A percentile compares a stretch with the other conserved stretches of the same genome.
These are phyloP conservation scores for Pocota personata DNA, from an alignment of 2,888 invertebrate genomes.

Conservation along the genomic window DNA sequence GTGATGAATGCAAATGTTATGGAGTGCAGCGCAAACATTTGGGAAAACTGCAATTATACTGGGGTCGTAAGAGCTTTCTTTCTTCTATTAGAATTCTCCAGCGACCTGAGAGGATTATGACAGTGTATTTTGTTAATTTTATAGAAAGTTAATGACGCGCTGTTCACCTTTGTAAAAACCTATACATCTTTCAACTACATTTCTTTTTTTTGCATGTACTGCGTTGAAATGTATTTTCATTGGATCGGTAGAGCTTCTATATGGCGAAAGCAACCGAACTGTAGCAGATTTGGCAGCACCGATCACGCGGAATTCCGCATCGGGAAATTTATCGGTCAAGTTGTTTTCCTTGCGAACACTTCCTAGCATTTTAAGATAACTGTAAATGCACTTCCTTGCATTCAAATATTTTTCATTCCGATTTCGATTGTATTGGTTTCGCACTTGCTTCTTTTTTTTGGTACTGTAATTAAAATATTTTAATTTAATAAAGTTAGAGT, in stretches of 20 bases:
- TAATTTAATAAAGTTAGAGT: no score
- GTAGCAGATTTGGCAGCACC: no score
- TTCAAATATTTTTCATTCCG: no score
- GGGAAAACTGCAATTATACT: conserved; percentile 12
- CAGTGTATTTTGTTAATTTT: background rate
- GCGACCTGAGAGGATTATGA: background rate
- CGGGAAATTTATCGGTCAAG: no score
- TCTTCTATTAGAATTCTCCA: background rate
- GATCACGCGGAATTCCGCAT: no score
- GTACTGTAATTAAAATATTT: no score
- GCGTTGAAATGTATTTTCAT: background rate
- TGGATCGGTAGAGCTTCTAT: no score
- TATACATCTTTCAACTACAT: background rate
- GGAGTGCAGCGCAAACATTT: conserved; percentile 18
- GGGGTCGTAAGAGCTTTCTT: conserved; percentile 2
- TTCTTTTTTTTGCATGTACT: background rate
- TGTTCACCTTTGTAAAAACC: background rate
- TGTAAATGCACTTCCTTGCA: no score
- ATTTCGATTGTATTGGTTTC: no score
- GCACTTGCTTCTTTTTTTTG: no score
- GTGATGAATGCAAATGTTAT: conserved; percentile 8
- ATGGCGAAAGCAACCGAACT: background rate
- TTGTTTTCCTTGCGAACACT: no score
- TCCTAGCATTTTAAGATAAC: no score
- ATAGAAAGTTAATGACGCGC: background rate